Base-by-base conservation (phyloP, 30 jellyfish, hydroid and myxozoan species). In the Catostylus mosaicus region DNA sequence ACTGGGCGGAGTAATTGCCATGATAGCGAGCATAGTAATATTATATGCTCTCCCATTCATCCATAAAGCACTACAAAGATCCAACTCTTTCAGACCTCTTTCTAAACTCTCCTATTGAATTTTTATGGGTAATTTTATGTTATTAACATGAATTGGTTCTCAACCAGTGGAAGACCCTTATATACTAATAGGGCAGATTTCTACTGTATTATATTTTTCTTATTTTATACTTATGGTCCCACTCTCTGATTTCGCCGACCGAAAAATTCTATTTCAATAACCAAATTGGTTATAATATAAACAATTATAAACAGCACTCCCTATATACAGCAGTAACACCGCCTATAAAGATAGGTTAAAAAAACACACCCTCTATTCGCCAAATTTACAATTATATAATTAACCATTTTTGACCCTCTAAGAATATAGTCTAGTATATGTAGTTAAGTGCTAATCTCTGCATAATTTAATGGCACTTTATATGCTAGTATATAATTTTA, bases 131-230 rank as follows among this genome's bases (percentile, higher is more conserved):
- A 73, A 51, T 43, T 83, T 83, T 34, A 1, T 83, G 3, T 0
- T 83, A 1, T 30, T 83, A 43, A 83, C 88, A 11, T 83, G 94
- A 47, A 56, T 83, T 0, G 94, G 94, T 9, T 31, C 88, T 10
- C 78, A 50, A 70, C 88, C 88, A 0, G 94, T 57, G 0, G 88
- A 83, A 5, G 94, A 83, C 2, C 94, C 94, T n/a, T 83, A 48
- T 30, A 83, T 83, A 1, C 0, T 57, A 0, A 5, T 73, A 60
- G 88, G 94, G 0, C 88, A 69, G 6, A 56, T 83, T 3, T 38
- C 88, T 0, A 83, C 82, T 54, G 0, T 60, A 0, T 1, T 52
- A 19, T 83, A 83, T 31, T 83, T 69, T 23, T 56, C 82, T 0
- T 83, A 83, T 31, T 83, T 83, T 27, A 11, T 83, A 0, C 0